These are phyloP conservation scores for Ciconia nigra DNA, from an alignment of 2,797 vertebrate genomes.

Conservation along the genomic window DNA sequence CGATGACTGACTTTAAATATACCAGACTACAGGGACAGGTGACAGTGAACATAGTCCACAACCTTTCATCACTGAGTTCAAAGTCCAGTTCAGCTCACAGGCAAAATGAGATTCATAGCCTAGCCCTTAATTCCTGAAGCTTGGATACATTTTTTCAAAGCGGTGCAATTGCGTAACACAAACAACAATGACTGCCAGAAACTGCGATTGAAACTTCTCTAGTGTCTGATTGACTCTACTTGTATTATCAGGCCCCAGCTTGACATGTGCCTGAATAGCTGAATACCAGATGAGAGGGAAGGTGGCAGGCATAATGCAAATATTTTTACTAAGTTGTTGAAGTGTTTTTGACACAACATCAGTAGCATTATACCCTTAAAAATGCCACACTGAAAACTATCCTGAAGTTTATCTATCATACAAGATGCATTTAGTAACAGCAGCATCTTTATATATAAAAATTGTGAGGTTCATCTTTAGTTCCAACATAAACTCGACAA, in stretches of 20 bases:
- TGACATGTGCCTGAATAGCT: neutral
- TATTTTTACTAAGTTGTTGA: constrained; percentile 8
- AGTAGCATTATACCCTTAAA: neutral
- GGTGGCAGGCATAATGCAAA: neutral
- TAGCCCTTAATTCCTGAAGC: neutral
- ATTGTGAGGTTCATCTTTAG: neutral
- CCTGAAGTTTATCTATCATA: neutral
- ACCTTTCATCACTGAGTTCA: neutral
- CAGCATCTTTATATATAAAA: neutral
- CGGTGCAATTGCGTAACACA: constrained; percentile 17
- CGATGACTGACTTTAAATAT: neutral
- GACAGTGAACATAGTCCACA: neutral
- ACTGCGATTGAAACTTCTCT: neutral
- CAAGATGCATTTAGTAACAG: neutral
- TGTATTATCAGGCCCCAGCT: constrained; percentile 47
- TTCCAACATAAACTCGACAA: neutral
- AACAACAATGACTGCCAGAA: constrained; percentile 8
- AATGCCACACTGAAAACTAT: neutral
- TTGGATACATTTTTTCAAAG: neutral
- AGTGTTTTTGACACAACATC: neutral
- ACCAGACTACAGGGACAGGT: neutral
- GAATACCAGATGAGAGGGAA: constrained; percentile 9
- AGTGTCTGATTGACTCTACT: constrained; percentile 8
- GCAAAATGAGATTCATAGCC: neutral
- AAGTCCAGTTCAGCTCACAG: neutral